Base-by-base conservation (phyloP, 2,797 vertebrate species). In the Halcyon chelicuti region DNA sequence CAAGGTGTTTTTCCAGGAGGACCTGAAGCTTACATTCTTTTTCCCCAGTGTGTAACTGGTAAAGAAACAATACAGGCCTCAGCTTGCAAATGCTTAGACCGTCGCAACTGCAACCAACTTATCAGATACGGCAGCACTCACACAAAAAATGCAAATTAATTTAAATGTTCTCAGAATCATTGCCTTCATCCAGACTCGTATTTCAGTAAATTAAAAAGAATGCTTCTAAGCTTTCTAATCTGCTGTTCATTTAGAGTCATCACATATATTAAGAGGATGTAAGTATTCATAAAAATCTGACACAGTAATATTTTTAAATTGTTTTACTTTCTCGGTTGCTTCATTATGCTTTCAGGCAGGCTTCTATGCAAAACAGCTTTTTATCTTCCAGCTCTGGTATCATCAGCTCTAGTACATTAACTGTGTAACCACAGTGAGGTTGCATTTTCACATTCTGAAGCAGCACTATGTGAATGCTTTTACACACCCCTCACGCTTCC, bases 181-280 rank as follows among this genome's bases (percentile, higher is more conserved):
- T 91, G 57, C 55, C 23, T 90, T 86, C 80, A 92, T 47, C 51
- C 55, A 57, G 49, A 72, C 61, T 78, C 33, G 12, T 23, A 67
- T 71, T 90, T 77, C 81, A 77, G 42, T 75, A 92, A 93, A 90
- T 76, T 29, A 86, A 89, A 77, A 93, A 88, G 52, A 95, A 87
- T 51, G 74, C 20, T 82, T 75, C 75, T 79, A 57, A 88, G 57
- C 65, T 73, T 86, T 78, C 66, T 83, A 82, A 89, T 88, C 68
- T 80, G 60, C 63, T 67, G 21, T 47, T 89, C 74, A 85, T 78
- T 84, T 71, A 60, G 42, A 94, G 68, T 51, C 33, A 37, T 57
- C 79, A 86, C 22, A 74, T 28, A 62, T 5, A 94, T 33, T 87
- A 93, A 63, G 47, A 89, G 29, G 47, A 85, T 60, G 63, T 14